Evolutionary conservation across 2,888 invertebrate genomes (phyloP), one percentile per base, ranked within the genome.

Genomic region (Parnassius smintheus): DNA sequence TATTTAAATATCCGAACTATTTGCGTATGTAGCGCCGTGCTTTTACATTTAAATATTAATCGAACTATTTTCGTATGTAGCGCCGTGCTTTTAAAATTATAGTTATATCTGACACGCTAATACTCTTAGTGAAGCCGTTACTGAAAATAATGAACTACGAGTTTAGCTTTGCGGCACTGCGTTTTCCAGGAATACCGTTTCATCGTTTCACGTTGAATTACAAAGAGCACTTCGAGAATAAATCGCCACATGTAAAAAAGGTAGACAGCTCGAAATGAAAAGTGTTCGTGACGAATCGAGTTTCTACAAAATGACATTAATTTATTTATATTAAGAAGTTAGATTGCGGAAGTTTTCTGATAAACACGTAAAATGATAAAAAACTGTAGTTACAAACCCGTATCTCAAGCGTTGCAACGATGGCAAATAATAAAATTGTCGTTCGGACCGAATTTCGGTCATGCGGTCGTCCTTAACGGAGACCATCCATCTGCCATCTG

Each of bases 201-300:
- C 0, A 59, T 58, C 25, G 41, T 58, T 58, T 35, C n/a, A 8
- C 10, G 41, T 48, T 7, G 13, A 41, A 53, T 18, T 13, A 53
- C 13, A 44, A 18, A 50, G 41, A 50, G 18, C 12, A 10, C 59
- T 46, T 59, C 48, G 48, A 18, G 18, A 41, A 45, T 22, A 59
- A 54, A 59, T 54, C 53, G 59, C 53, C 54, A 42, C 22, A 18
- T 59, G 45, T 11, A 59, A 59, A 59, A 59, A 59, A 48, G 3
- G 48, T 54, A n/a, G 59, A 59, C 59, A 54, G 42, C 48, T 42
- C 53, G 41, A 53, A 59, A 59, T 41, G 59, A 46, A 59, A 54
- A 53, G 55, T 18, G 22, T 55, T 42, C 18, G 25, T 41, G 53
- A 48, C 41, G 48, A 53, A 53, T 59, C 10, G 46, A 25, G 35